Evolutionary conservation across 1,140 invertebrate genomes (phyloP), one percentile per base, ranked within the genome.

Genomic region (Pseudomyrmex gracilis): DNA sequence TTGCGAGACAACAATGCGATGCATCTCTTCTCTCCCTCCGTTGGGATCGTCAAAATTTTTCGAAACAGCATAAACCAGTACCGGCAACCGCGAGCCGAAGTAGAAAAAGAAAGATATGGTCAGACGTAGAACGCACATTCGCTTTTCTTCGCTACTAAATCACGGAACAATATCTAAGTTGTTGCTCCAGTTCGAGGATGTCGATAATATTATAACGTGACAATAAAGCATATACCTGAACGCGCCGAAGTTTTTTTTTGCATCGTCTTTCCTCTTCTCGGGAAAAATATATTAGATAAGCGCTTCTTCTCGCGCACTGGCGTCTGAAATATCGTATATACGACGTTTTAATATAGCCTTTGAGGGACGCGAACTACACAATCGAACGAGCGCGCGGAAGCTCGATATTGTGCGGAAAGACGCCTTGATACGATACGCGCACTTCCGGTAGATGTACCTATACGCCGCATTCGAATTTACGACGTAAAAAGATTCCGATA

Each of bases 401-500:
- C 51, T 60, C 43, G 20, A 64, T 49, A 53, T 51, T 10, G 34
- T 34, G 43, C 51, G 66, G 76, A 80, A 71, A 34, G 34, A 47
- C 66, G 66, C 34, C n/a, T 78, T 55, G 63, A 55, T 22, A 34
- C 34, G 66, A 70, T 70, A 57, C 64, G 73, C 58, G 60, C 12
- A 45, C 34, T 78, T 67, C 63, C 63, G 74, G 2, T 43, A 24
- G 1, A 13, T 7, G 34, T 34, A 34, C 34, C 15, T 70, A 17
- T 24, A 55, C 63, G 22, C 22, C 43, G 20, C 43, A 68, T 22
- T 57, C 53, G 43, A 76, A 53, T 80, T 67, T 71, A 80, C 53
- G 53, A 58, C 55, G 45, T 80, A 80, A 80, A 53, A 66, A 71
- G 66, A 71, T 80, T 70, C 68, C 53, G 76, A 78, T 78, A 43